These are phyloP conservation scores for Spisula subtruncata DNA, from an alignment of 2,888 invertebrate species.

Conservation along the genomic window DNA sequence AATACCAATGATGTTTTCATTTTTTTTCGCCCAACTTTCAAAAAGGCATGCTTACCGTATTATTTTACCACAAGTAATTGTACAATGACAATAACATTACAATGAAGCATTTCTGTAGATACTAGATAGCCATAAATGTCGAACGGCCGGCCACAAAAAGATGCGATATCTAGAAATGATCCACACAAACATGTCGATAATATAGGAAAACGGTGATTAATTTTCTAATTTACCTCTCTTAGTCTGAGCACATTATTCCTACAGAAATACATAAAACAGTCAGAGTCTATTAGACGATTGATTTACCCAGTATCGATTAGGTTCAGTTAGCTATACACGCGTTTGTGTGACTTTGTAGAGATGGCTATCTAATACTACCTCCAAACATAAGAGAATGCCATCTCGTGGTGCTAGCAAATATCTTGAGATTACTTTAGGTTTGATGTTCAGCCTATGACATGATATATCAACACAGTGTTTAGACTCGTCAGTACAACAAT, in stretches of 20 bases:
- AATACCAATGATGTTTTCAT: too few species aligned
- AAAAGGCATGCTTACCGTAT: too few species aligned
- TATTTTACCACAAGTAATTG: too few species aligned
- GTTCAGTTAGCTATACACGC: slow-evolving; percentile 48
- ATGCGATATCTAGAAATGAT: slow-evolving; percentile 37
- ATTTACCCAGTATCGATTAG: slow-evolving; percentile 66
- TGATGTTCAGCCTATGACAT: slow-evolving; percentile 64
- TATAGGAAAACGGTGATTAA: slow-evolving; percentile 68
- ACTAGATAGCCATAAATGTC: slow-evolving; percentile 25
- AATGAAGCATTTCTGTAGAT: not conserved
- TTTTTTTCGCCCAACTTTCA: too few species aligned
- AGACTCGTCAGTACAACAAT: slow-evolving; percentile 31
- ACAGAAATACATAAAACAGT: slow-evolving; percentile 57
- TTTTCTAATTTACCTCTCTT: slow-evolving; percentile 67
- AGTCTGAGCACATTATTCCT: slow-evolving; percentile 60
- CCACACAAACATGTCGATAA: slow-evolving; percentile 64
- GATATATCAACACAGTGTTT: slow-evolving; percentile 58
- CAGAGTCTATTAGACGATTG: slow-evolving; percentile 69
- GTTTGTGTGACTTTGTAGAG: slow-evolving; percentile 54
- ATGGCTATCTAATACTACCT: slow-evolving; percentile 68
- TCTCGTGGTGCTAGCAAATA: slow-evolving; percentile 55
- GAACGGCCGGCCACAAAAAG: not conserved
- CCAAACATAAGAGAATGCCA: slow-evolving; percentile 57
- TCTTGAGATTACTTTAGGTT: slow-evolving; percentile 58
- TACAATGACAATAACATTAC: too few species aligned